Evolutionary conservation across 2,888 invertebrate genomes (phyloP).

Genomic region (Standfussiana lucernea): DNA sequence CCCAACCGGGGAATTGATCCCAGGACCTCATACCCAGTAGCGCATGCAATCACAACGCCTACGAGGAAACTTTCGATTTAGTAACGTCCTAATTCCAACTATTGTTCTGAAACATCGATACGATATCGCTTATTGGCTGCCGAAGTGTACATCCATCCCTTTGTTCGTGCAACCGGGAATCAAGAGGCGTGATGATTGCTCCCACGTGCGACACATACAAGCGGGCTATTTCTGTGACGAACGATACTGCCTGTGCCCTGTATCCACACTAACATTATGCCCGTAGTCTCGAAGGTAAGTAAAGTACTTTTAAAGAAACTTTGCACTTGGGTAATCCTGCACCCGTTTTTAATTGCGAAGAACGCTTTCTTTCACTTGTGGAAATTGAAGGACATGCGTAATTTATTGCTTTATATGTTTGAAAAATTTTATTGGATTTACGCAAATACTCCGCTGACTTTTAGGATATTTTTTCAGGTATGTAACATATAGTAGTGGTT

Average conservation of each 20-base stretch:
- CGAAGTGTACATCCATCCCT: conserved; percentile 6
- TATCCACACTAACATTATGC: background rate
- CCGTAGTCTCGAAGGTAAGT: too few species aligned
- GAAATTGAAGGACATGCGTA: too few species aligned
- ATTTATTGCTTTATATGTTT: background rate
- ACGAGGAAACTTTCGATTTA: background rate
- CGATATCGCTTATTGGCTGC: conserved; percentile 5
- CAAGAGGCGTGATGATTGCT: background rate
- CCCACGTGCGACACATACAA: conserved; percentile 4
- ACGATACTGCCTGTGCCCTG: background rate
- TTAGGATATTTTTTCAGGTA: background rate
- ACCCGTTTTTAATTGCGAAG: too few species aligned
- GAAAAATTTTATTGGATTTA: too few species aligned
- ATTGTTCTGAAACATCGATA: background rate
- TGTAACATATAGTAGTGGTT: background rate
- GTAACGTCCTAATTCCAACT: background rate
- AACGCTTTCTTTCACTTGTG: too few species aligned
- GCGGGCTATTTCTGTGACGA: conserved; percentile 11
- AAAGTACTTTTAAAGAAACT: too few species aligned
- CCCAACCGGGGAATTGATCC: background rate
- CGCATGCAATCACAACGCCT: background rate
- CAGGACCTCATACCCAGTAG: background rate
- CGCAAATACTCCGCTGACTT: too few species aligned
- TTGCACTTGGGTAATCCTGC: too few species aligned
- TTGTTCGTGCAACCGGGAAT: conserved; percentile 12